Conservation (phyloP, 1,140 invertebrate genomes). For the Sarcophaga bullata region DNA sequence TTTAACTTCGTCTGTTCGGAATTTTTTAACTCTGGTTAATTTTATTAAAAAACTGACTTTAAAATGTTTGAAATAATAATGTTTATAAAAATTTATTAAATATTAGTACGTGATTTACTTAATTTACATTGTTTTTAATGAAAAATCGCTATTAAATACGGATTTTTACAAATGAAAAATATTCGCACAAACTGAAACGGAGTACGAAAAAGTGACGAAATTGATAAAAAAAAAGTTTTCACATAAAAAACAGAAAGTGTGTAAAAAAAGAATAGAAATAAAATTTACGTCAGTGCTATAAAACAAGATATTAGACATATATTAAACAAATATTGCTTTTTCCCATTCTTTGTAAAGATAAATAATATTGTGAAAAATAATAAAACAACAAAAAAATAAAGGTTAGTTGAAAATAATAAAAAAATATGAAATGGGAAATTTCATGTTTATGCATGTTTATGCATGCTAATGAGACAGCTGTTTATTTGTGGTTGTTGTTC, state of each 20-base stretch:
- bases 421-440: too few relatives aligned
- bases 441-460: not conserved
- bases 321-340: not conserved
- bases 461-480: constrained; percentile 17
- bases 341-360: not conserved
- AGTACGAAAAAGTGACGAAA: constrained; percentile 14
- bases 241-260: constrained; percentile 17
- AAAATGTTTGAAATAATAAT: constrained; percentile 5
- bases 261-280: not conserved
- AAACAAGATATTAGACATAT: not conserved
- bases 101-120: not conserved
- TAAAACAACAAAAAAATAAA: not conserved
- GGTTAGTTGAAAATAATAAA: not conserved
- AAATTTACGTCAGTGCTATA: constrained; percentile 18
- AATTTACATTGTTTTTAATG: not conserved
- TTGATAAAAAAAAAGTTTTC: constrained; percentile 19
- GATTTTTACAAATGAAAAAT: not conserved
- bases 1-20: constrained; percentile 16
- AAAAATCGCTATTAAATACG: not conserved
- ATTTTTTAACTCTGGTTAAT: constrained; percentile 13
- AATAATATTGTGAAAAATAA: not conserved
- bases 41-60: not conserved
- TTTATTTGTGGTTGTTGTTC: not conserved
- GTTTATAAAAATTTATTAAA: not conserved
- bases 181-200: not conserved